These are phyloP conservation scores for Phrynosoma platyrhinos DNA, from an alignment of 2,113 vertebrate genomes.

Conservation along the genomic window DNA sequence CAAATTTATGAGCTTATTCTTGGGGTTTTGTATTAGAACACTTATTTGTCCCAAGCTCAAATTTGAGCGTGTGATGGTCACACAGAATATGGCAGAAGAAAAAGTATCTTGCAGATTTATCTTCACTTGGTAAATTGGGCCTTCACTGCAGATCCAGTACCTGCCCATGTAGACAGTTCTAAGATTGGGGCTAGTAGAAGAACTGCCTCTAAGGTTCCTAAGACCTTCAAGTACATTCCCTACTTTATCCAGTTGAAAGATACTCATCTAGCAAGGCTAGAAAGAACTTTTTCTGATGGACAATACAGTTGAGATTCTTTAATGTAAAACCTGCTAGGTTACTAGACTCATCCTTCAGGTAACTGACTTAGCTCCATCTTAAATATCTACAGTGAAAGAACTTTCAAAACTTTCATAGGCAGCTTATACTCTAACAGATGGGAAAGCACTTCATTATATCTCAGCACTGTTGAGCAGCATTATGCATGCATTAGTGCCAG, in stretches of 20 bases:
- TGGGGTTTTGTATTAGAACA: background rate
- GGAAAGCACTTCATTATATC: background rate
- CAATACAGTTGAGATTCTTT: background rate
- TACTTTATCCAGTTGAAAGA: background rate
- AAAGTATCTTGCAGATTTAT: background rate
- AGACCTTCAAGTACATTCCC: background rate
- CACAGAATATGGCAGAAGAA: background rate
- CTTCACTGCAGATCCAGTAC: background rate
- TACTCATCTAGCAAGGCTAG: background rate
- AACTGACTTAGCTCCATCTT: background rate
- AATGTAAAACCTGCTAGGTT: background rate
- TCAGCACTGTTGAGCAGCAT: background rate
- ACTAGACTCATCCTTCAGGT: background rate
- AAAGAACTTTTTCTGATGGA: background rate
- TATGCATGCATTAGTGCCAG: background rate
- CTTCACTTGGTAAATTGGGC: background rate
- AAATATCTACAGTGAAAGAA: background rate
- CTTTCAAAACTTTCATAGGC: background rate
- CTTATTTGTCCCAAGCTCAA: background rate
- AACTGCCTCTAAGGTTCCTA: background rate
- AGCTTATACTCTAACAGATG: background rate
- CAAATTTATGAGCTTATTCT: background rate
- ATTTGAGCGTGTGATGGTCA: background rate
- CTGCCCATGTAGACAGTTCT: background rate
- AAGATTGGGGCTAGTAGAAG: background rate